Percentiles rank a stretch among this genome's conserved stretches.
Evolutionary conservation across 2,888 invertebrate species (phyloP).

Genomic region (Torymus auratus): DNA sequence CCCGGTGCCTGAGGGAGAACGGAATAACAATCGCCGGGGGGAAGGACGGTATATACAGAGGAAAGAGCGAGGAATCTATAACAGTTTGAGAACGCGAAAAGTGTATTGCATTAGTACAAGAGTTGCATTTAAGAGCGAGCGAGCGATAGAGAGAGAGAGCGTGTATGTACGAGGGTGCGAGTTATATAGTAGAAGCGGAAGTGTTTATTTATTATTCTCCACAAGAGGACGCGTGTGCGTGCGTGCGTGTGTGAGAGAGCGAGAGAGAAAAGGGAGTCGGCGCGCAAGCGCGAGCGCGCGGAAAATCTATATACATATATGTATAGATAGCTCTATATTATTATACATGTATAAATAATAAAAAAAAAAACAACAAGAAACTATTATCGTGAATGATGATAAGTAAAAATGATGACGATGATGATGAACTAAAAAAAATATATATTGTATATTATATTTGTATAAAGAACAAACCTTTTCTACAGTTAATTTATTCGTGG

Average conservation of each 20-base stretch:
- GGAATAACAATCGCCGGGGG: neutral
- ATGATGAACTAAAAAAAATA: conserved; percentile 62
- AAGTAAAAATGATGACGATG: conserved; percentile 22
- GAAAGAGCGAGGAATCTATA: neutral
- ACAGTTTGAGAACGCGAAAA: conserved; percentile 45
- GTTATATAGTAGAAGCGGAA: conserved; percentile 62
- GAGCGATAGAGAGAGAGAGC: conserved; percentile 6
- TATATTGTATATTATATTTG: conserved; percentile 77
- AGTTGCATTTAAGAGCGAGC: conserved; percentile 73
- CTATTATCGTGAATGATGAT: no score
- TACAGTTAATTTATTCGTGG: conserved; percentile 76
- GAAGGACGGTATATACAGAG: conserved; percentile 13
- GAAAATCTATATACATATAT: neutral
- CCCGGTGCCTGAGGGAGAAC: no score
- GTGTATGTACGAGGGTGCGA: conserved; percentile 29
- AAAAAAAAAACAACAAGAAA: conserved; percentile 57
- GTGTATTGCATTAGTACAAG: conserved; percentile 74
- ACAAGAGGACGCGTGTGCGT: conserved; percentile 58
- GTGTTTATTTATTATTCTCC: conserved; percentile 69
- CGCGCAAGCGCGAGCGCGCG: neutral
- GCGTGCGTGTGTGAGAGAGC: conserved; percentile 35
- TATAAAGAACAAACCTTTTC: conserved; percentile 76
- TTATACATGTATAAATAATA: conserved; percentile 72
- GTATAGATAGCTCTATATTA: conserved; percentile 72
- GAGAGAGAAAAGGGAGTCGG: conserved; percentile 34